phyloP scores from a whole-genome alignment of 2,113 vertebrate species.

The Dissostichus mawsoni region DNA sequence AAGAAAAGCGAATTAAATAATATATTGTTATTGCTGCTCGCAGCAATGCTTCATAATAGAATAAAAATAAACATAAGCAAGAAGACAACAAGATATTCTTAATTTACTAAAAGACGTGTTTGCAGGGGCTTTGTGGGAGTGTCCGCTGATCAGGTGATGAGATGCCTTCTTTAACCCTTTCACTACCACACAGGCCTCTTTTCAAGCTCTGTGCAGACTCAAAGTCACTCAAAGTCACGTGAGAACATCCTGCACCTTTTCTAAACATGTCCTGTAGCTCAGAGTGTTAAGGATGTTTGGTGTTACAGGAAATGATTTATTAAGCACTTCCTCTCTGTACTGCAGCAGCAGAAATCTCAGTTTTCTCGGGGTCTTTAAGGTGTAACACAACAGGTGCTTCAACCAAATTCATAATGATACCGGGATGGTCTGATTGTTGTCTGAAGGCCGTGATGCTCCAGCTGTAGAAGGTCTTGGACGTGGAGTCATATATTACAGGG shows the following conservation, averaged over 20 bases:
- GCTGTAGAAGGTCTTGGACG: conserved; percentile 23
- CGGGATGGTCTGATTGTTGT: conserved; percentile 12
- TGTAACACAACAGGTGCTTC: conserved; percentile 1
- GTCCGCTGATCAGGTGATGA: conserved; percentile 24
- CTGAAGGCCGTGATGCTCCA: conserved; percentile 17
- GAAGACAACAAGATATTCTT: conserved; percentile 80
- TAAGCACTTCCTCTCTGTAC: conserved; percentile 10
- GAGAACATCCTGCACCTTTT: conserved; percentile 31
- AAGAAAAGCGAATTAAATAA: conserved; percentile 90
- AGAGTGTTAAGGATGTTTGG: conserved; percentile 46
- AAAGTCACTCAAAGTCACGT: conserved; percentile 24
- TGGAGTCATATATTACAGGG: conserved; percentile 34
- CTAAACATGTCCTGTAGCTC: conserved; percentile 19
- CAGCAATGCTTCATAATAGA: conserved; percentile 87
- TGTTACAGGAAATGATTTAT: conserved; percentile 49
- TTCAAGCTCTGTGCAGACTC: conserved; percentile 20
- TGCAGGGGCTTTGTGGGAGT: conserved; percentile 35
- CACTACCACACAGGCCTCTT: conserved; percentile 20
- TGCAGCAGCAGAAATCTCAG: conserved; percentile 10
- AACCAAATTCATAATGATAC: background rate
- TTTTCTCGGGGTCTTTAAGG: conserved; percentile 7
- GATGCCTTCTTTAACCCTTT: conserved; percentile 52
- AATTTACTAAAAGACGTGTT: conserved; percentile 86
- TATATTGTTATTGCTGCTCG: conserved; percentile 91
- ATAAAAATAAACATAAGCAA: conserved; percentile 80